Conservation (phyloP, 2,888 invertebrate species). For the Agonopterix arenella region DNA sequence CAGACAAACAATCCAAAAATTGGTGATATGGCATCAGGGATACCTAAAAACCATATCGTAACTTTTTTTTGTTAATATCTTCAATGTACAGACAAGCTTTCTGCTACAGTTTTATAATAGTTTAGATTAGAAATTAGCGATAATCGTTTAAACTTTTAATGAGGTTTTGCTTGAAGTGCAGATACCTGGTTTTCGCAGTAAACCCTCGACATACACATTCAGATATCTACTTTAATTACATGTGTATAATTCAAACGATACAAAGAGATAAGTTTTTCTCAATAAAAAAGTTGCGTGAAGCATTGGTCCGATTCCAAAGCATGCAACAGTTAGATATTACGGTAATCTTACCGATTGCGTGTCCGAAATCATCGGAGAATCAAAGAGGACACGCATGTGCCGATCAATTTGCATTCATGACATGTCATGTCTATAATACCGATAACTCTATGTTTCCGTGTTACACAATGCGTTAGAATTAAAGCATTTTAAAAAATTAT, state of each 20-base stretch:
- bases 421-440: constrained; percentile 1
- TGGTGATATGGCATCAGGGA: too few species aligned
- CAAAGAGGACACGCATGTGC: constrained; percentile 17
- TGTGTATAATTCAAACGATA: not conserved
- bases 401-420: constrained; percentile 3
- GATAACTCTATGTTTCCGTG: constrained; percentile 21
- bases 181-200: too few species aligned
- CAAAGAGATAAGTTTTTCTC: not conserved
- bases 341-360: constrained; percentile 45
- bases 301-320: constrained; percentile 28
- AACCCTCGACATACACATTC: too few species aligned
- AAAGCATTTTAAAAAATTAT: too few species aligned
- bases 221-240: not conserved
- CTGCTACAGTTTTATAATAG: too few species aligned
- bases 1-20: too few species aligned
- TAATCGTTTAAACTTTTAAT: too few species aligned
- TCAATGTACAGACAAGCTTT: too few species aligned
- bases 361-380: constrained; percentile 35
- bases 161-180: too few species aligned
- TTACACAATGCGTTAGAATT: constrained; percentile 22
- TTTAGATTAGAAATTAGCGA: too few species aligned
- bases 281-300: constrained; percentile 30
- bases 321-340: constrained; percentile 53
- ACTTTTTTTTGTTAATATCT: too few species aligned
- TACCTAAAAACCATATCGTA: too few species aligned